phyloP scores from a whole-genome alignment of 1,140 invertebrate species.

The Leptinotarsa undecemlineata region DNA sequence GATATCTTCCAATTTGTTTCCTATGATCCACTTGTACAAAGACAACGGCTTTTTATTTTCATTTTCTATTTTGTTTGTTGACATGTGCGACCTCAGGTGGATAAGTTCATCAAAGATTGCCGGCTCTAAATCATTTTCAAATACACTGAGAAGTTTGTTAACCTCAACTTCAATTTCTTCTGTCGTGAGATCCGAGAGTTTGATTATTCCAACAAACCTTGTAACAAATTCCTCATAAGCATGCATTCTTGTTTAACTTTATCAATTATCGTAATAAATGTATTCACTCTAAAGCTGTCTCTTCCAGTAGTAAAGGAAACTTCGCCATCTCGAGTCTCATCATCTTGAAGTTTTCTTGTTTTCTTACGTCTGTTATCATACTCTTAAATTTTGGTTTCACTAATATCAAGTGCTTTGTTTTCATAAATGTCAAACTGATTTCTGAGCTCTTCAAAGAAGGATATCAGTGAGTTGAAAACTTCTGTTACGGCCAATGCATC shows the following conservation, averaged over 20 bases:
- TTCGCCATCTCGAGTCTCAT: constrained; percentile 19
- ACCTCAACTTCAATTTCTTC: constrained; percentile 30
- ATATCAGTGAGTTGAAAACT: constrained; percentile 25
- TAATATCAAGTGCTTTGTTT: constrained; percentile 33
- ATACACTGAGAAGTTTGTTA: constrained; percentile 25
- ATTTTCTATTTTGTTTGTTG: too few relatives aligned
- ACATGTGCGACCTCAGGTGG: too few relatives aligned
- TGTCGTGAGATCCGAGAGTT: constrained; percentile 32
- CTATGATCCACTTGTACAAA: too few relatives aligned
- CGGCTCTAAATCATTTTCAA: constrained; percentile 30
- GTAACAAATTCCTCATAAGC: constrained; percentile 30
- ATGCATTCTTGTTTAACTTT: constrained; percentile 31
- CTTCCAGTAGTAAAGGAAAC: not conserved
- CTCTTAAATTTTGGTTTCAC: constrained; percentile 32
- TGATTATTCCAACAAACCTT: constrained; percentile 33
- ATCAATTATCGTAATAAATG: constrained; percentile 27
- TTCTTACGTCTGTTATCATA: constrained; percentile 22
- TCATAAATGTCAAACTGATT: constrained; percentile 36
- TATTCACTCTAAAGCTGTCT: constrained; percentile 20
- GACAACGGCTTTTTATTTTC: too few relatives aligned
- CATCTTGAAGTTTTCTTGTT: constrained; percentile 19
- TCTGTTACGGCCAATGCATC: constrained; percentile 37
- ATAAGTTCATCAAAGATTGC: too few relatives aligned
- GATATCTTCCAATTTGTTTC: not conserved
- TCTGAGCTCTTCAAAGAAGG: constrained; percentile 35